A percentile compares a stretch with the other conserved stretches of the same genome.
Conservation (phyloP, 2,888 invertebrate genomes). For the Drosophila nigricruria region DNA sequence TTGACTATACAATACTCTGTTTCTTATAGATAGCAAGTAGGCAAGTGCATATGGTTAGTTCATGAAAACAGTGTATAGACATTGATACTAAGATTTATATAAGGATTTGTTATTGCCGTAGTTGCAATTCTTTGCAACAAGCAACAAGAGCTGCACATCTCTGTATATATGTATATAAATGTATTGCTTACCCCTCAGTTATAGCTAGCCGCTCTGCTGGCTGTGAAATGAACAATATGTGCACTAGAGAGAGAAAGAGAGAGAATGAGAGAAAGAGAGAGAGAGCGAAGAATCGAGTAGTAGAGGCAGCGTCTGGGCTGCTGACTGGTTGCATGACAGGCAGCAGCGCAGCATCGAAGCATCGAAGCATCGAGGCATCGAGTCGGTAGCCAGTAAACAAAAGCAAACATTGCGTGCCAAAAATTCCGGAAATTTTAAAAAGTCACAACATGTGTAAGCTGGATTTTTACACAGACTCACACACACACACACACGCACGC, state of each 20-base stretch:
- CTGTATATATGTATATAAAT: not conserved
- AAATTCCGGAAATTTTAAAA: slow-evolving; percentile 81
- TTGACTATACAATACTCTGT: not conserved
- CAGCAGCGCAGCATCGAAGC: not conserved
- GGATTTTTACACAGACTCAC: slow-evolving; percentile 59
- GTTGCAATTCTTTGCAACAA: slow-evolving; percentile 36
- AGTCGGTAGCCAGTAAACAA: slow-evolving; percentile 71
- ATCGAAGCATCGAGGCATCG: slow-evolving; percentile 10
- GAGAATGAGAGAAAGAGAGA: not conserved
- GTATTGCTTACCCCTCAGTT: slow-evolving; percentile 3
- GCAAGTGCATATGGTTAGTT: not conserved
- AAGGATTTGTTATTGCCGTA: slow-evolving; percentile 23
- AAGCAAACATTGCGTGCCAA: slow-evolving; percentile 79
- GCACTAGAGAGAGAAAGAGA: not conserved
- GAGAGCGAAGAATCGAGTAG: not conserved
- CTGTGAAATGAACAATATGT: slow-evolving; percentile 36
- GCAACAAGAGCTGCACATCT: slow-evolving; percentile 27
- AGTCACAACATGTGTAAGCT: slow-evolving; percentile 80
- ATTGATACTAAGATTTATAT: slow-evolving; percentile 15
- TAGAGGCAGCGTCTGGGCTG: not conserved
- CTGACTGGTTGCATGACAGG: slow-evolving; percentile 23
- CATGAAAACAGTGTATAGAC: not conserved
- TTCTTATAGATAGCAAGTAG: not conserved
- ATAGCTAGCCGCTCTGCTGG: not conserved
- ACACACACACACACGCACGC: slow-evolving; percentile 13